Conservation (phyloP, 2,888 invertebrate genomes). For the Xylota sylvarum region DNA sequence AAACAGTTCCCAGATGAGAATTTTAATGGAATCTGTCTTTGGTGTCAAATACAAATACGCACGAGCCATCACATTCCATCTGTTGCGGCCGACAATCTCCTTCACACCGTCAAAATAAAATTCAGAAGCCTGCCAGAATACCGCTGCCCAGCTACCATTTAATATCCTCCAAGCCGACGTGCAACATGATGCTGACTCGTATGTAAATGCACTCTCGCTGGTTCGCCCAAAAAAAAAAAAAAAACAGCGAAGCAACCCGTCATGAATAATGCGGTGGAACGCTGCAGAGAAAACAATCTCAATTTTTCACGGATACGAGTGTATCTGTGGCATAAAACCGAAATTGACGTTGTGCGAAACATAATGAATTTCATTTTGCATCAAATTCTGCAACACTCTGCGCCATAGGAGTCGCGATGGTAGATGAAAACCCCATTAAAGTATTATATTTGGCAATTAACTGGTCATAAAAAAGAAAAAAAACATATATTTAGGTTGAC, state of each 20-base stretch:
- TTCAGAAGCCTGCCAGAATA: constrained; percentile 74
- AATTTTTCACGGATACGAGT: constrained; percentile 64
- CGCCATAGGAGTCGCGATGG: constrained; percentile 54
- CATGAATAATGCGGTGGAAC: constrained; percentile 18
- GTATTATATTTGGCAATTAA: constrained; percentile 75
- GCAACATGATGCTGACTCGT: constrained; percentile 55
- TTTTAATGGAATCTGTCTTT: constrained; percentile 46
- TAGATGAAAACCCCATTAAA: constrained; percentile 67
- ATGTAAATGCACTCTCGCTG: constrained; percentile 45
- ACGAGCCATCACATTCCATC: constrained; percentile 60
- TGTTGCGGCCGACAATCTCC: constrained; percentile 67
- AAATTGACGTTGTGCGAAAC: constrained; percentile 66
- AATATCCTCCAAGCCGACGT: constrained; percentile 61
- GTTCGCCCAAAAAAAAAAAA: neutral
- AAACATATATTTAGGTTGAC: constrained; percentile 48
- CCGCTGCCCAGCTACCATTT: constrained; percentile 63
- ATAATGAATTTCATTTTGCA: constrained; percentile 71
- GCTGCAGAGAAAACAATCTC: constrained; percentile 52
- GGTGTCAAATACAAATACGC: constrained; percentile 47
- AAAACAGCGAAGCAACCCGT: neutral
- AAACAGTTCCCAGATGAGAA: too few relatives aligned
- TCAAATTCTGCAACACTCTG: constrained; percentile 41
- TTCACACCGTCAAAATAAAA: constrained; percentile 73
- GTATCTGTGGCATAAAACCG: constrained; percentile 43
- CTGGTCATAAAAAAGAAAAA: constrained; percentile 28